phyloP scores from a whole-genome alignment of 2,113 vertebrate genomes.

The Eurystomus gularis region DNA sequence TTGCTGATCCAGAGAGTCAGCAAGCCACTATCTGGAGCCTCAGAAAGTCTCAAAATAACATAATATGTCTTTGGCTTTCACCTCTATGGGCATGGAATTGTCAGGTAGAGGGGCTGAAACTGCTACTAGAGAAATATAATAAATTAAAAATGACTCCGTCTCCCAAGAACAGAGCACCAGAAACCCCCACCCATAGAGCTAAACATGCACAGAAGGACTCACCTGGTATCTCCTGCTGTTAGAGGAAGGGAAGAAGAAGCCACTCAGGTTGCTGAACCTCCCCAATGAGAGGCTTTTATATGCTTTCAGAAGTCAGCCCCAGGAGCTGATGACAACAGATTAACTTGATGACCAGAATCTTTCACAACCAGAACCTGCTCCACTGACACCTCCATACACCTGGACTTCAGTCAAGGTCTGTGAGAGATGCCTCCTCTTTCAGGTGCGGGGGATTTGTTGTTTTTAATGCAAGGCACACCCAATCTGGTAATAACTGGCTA shows the following conservation, averaged over 20 bases:
- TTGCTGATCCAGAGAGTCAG: neutral
- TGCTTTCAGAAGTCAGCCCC: neutral
- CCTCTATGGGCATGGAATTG: accelerated
- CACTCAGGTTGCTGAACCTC: neutral
- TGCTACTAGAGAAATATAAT: neutral
- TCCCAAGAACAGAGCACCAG: no score
- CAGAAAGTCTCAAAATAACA: neutral
- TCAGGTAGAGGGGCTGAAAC: no score
- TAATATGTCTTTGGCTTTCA: accelerated
- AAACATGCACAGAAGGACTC: neutral
- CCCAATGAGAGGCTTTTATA: neutral
- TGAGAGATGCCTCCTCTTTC: neutral
- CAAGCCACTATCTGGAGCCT: neutral
- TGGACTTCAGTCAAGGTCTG: conserved; percentile 33
- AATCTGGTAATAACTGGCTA: neutral
- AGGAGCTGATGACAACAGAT: neutral
- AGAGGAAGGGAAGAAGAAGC: neutral
- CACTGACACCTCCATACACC: conserved; percentile 21
- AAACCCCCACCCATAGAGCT: accelerated
- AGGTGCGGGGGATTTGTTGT: neutral
- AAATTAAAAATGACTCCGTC: neutral
- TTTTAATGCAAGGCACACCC: conserved; percentile 18
- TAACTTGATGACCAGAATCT: conserved; percentile 50
- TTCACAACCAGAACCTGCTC: conserved; percentile 56
- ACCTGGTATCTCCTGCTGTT: neutral